phyloP scores from a whole-genome alignment of 1,140 invertebrate species.

The Hylaeus volcanicus region DNA sequence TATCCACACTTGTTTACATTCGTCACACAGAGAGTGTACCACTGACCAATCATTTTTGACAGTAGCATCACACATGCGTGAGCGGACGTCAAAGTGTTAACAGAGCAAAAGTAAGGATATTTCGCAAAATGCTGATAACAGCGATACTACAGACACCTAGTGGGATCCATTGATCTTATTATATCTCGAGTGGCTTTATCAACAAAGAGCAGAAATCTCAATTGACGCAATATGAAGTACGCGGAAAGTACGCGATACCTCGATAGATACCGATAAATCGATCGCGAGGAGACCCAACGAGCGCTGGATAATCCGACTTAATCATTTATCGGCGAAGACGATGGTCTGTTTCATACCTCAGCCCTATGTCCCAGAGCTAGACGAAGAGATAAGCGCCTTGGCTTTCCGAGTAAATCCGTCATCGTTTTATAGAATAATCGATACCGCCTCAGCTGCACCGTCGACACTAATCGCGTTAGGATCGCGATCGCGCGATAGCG shows the following conservation, averaged over 20 bases:
- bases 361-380: constrained; percentile 30
- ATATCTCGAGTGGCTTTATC: constrained; percentile 13
- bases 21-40: too few species aligned
- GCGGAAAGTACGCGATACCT: constrained; percentile 1
- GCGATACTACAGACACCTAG: background rate
- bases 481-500: constrained; percentile 34
- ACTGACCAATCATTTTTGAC: too few species aligned
- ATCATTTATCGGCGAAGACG: constrained; percentile 37
- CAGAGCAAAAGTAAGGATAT: background rate
- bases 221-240: constrained; percentile 28
- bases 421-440: constrained; percentile 38
- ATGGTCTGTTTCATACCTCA: constrained; percentile 39
- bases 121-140: constrained; percentile 12
- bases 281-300: background rate
- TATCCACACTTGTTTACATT: too few species aligned
- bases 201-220: constrained; percentile 17
- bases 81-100: too few species aligned
- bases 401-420: constrained; percentile 52
- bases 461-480: constrained; percentile 35
- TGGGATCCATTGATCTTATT: constrained; percentile 6
- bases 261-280: constrained; percentile 25
- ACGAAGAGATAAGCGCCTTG: constrained; percentile 26
- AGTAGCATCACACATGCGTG: too few species aligned
- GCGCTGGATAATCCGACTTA: constrained; percentile 1
- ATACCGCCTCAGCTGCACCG: constrained; percentile 17